Evolutionary conservation across 2,797 vertebrate species (phyloP), one percentile per base, ranked within the genome.

Genomic region (Onychomys leucogaster): DNA sequence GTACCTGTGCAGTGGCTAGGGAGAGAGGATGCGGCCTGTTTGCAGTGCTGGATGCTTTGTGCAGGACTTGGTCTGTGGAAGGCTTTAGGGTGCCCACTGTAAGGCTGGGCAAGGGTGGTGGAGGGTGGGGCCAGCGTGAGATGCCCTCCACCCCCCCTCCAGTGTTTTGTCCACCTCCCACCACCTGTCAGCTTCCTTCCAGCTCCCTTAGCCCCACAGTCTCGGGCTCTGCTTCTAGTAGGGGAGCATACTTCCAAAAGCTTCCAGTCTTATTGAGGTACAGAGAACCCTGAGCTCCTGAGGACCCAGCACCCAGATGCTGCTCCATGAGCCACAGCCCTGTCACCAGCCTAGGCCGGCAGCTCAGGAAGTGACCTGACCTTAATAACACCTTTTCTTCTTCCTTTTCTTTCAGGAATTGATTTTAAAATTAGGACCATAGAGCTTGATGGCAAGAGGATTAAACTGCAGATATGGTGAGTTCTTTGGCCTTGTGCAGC

Each of bases 381-480:
- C 4, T 73, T 43, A 41, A 9, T 91, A 11, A 96, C 0, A 0
- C 0, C 32, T 1, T 97, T 67, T 32, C 37, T 9, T 89, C 96
- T 92, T 80, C 11, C 25, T 77, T 49, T 97, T 43, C 12, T 97
- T 95, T 27, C 94, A 99, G 99, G 99, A 94, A 99, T 99, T 94
- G 99, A 99, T 97, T 99, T 99, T 98, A 99, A 99, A 98, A 99
- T 99, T 76, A 98, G 99, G 96, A 99, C 99, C 9, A 99, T 99
- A 98, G 99, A 99, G 97, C 99, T 99, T 0, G 99, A 99, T 87
- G 99, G 99, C 89, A 99, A 99, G 99, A 99, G 99, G 96, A 99
- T 99, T 95, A 99, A 99, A 90, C 98, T 99, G 92, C 99, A 99
- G 98, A 99, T 99, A 98, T 99, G 99, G 99, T 99, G 98, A 99